Evolutionary conservation across 2,797 vertebrate genomes (phyloP).

Genomic region (Odontamblyopus rebecca): DNA sequence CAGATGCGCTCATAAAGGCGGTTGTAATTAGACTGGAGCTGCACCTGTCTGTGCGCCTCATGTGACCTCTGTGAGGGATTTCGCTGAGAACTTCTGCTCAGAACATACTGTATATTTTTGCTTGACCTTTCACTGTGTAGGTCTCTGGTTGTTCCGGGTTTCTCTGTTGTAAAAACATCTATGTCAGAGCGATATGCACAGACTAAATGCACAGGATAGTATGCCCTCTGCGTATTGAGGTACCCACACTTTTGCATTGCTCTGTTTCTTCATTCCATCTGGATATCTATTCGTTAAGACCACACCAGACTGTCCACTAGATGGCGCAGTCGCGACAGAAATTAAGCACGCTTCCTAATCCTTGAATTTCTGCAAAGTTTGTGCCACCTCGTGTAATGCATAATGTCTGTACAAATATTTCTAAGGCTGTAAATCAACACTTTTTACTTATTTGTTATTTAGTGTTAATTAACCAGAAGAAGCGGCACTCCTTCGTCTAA

Average conservation of each 20-base stretch:
- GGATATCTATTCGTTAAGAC: neutral
- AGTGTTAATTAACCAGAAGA: neutral
- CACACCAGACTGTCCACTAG: neutral
- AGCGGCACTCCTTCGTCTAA: neutral
- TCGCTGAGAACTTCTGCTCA: neutral
- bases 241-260: too few relatives aligned
- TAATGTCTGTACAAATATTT: neutral
- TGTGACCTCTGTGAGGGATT: neutral
- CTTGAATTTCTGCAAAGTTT: neutral
- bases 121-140: neutral
- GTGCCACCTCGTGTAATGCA: neutral
- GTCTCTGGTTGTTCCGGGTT: neutral
- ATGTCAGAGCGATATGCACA: neutral
- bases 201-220: neutral
- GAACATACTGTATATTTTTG: neutral
- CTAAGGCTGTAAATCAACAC: neutral
- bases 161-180: neutral
- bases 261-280: neutral
- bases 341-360: neutral
- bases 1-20: conserved; percentile 3
- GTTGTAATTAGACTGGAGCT: neutral
- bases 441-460: too few relatives aligned
- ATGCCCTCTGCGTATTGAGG: too few relatives aligned
- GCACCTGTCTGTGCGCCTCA: conserved; percentile 4
- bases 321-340: neutral